Evolutionary conservation across 2,797 vertebrate species (phyloP), one percentile per base, ranked within the genome.

Genomic region (Xyrichtys novacula): DNA sequence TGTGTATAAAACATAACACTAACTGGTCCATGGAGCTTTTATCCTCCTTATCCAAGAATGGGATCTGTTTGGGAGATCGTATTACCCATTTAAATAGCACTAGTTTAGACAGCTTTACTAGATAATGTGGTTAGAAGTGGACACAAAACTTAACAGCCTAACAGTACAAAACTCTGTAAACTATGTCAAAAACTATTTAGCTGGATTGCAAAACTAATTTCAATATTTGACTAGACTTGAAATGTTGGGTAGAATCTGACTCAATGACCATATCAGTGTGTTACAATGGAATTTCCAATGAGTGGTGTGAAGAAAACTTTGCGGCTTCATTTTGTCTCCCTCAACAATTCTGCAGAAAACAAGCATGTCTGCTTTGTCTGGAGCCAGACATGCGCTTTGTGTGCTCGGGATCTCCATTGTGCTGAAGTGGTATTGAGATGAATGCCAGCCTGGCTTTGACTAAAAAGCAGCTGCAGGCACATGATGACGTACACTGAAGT

Each of bases 351-450:
- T 17, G 29, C 15, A 32, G 29, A 62, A 78, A 58, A 66, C 57
- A 66, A 59, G 31, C 53, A 47, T n/a, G 53, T 40, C 34, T 53
- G 52, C 53, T 62, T 66, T 71, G 62, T 76, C 43, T 49, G 42
- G 11, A 49, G 49, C 63, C 50, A 61, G 43, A 75, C 63, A 12
- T 66, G 71, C 32, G 52, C 39, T 64, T 68, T 56, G 70, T 73
- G 43, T 60, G 28, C 49, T 61, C 40, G 42, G 59, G 11, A 47
- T 56, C 60, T 56, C 65, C 17, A 50, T 52, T 55, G 44, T 56
- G 43, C 23, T 46, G 11, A 58, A 54, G 69, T 44, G 49, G n/a
- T 56, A 56, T 20, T 40, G 26, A 62, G 43, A 56, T 56, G 17
- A 76, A 71, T 40, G 22, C 23, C 50, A 52, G 40, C n/a, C 23